These are phyloP conservation scores for Sebastes minor DNA, from an alignment of 2,797 vertebrate genomes.

Conservation along the genomic window DNA sequence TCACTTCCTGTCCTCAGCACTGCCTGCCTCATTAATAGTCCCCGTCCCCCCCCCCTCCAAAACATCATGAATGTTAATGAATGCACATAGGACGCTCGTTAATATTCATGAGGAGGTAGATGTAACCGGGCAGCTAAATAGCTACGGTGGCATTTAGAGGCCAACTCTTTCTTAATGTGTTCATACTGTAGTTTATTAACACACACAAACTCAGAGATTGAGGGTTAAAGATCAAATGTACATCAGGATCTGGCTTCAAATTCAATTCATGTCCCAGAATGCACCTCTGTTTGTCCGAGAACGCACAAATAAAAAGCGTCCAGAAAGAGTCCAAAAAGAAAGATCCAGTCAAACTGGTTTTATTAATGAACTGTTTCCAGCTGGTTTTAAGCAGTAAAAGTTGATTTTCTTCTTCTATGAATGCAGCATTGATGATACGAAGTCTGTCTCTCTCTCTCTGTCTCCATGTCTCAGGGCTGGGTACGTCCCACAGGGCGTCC, in stretches of 20 bases:
- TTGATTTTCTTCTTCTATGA: background rate
- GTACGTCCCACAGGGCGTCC: constrained; percentile 94
- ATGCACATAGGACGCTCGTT: constrained; percentile 20
- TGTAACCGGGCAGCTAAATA: constrained; percentile 17
- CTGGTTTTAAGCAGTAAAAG: background rate
- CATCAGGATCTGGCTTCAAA: background rate
- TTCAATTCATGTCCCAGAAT: background rate
- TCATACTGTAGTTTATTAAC: constrained; percentile 5
- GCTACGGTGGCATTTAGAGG: constrained; percentile 45
- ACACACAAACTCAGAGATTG: background rate
- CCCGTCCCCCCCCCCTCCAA: background rate
- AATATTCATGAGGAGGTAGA: constrained; percentile 53
- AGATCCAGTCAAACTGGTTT: no score
- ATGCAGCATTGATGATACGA: background rate
- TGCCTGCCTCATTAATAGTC: constrained; percentile 51
- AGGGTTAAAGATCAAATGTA: constrained; percentile 14
- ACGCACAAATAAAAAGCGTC: no score
- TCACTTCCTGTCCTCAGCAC: constrained; percentile 1
- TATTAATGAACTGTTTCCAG: background rate
- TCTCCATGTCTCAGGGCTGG: constrained; percentile 85
- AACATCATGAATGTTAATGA: constrained; percentile 64
- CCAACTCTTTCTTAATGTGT: constrained; percentile 30
- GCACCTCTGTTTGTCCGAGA: background rate
- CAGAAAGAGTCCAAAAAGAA: no score
- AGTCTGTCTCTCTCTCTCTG: background rate